Conservation (phyloP, 2,113 vertebrate species). For the Amphiprion ocellaris region DNA sequence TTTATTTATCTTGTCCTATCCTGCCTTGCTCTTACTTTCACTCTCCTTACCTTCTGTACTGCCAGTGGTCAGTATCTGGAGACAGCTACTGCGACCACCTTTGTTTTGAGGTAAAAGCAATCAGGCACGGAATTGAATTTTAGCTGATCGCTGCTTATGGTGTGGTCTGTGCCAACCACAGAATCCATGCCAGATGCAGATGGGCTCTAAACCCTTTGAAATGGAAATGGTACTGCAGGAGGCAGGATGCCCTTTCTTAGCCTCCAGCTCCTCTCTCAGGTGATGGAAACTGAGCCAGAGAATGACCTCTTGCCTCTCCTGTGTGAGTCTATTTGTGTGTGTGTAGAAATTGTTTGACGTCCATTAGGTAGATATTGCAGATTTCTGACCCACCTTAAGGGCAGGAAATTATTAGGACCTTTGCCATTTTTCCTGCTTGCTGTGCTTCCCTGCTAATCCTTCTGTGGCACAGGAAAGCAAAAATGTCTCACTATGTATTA, state of each 20-base stretch:
- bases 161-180: conserved; percentile 1
- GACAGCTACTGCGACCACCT: not conserved
- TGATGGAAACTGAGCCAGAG: conserved; percentile 53
- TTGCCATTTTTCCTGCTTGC: not conserved
- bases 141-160: not conserved
- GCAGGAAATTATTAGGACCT: conserved; percentile 26
- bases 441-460: not conserved
- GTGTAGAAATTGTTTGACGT: not conserved
- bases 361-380: conserved; percentile 7
- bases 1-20: not conserved
- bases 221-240: conserved; percentile 64
- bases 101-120: conserved; percentile 7
- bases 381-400: conserved; percentile 6
- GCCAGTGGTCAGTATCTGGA: not conserved
- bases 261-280: conserved; percentile 42
- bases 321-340: not conserved
- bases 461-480: not conserved
- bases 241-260: conserved; percentile 38
- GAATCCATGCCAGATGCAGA: conserved; percentile 56
- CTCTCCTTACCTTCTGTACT: not conserved
- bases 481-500: conserved; percentile 1
- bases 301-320: conserved; percentile 44
- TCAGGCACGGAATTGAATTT: conserved; percentile 15
- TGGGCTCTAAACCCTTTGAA: conserved; percentile 61
- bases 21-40: not conserved